These are phyloP conservation scores for Parazoanthus atlanticus DNA, from an alignment of 92 coral and sea anemone species.

Conservation along the genomic window DNA sequence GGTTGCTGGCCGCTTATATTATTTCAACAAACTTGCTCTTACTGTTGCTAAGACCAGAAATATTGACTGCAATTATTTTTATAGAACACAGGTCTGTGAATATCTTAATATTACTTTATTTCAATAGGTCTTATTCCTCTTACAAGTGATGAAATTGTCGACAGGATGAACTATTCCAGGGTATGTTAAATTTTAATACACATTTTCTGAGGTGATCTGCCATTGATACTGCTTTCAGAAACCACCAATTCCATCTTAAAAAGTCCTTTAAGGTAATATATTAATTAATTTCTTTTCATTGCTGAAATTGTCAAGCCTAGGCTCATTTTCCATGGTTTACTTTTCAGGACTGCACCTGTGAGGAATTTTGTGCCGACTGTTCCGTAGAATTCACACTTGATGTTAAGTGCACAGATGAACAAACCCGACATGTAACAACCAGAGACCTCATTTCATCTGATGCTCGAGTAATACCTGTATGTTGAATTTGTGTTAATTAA, in stretches of 20 bases:
- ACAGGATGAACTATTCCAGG: slow-evolving; percentile 86
- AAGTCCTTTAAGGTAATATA: no score
- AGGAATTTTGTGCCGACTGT: slow-evolving; percentile 95
- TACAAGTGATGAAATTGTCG: slow-evolving; percentile 95
- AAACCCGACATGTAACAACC: slow-evolving; percentile 95
- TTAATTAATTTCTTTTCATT: no score
- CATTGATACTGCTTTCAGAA: not conserved
- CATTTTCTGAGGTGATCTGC: not conserved
- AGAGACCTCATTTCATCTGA: slow-evolving; percentile 89
- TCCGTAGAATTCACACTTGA: slow-evolving; percentile 94
- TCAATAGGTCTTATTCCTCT: slow-evolving; percentile 84
- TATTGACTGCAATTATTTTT: no score
- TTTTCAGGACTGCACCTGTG: slow-evolving; percentile 92
- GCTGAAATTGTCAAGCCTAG: not conserved
- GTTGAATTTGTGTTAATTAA: slow-evolving; percentile 25
- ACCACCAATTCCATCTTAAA: no score
- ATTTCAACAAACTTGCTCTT: no score
- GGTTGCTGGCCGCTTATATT: no score
- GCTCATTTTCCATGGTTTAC: not conserved
- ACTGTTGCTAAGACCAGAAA: no score
- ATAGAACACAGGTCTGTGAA: no score
- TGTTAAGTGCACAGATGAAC: slow-evolving; percentile 94
- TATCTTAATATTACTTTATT: not conserved
- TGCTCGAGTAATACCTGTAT: slow-evolving; percentile 92
- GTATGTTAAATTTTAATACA: slow-evolving; percentile 47